phyloP scores from a whole-genome alignment of 2,888 invertebrate species.

The Byasa hedistus region DNA sequence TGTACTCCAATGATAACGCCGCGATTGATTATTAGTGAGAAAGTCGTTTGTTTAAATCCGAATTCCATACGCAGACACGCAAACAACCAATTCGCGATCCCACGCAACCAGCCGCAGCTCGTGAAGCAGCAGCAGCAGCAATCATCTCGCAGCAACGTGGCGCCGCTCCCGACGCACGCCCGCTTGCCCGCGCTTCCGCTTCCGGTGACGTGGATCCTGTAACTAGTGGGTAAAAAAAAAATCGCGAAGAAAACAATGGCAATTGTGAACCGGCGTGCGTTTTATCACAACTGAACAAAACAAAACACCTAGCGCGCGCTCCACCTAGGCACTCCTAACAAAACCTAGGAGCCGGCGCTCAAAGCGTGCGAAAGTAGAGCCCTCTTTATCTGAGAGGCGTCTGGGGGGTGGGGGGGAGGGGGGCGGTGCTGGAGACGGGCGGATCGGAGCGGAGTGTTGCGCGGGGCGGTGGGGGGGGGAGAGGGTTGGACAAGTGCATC shows the following conservation, averaged over 20 bases:
- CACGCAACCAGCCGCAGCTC: too few relatives aligned
- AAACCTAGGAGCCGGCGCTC: constrained; percentile 67
- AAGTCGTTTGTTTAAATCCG: too few relatives aligned
- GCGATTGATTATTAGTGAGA: too few relatives aligned
- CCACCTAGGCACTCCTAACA: constrained; percentile 56
- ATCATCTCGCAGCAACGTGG: background rate
- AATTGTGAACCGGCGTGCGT: constrained; percentile 40
- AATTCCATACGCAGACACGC: too few relatives aligned
- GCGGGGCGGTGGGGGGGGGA: constrained; percentile 21
- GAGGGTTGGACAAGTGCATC: constrained; percentile 72
- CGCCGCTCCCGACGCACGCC: constrained; percentile 5
- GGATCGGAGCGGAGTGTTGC: constrained; percentile 23
- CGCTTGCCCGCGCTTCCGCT: constrained; percentile 16
- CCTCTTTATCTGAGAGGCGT: constrained; percentile 75
- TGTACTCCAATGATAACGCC: too few relatives aligned
- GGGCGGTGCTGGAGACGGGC: background rate
- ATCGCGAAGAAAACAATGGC: constrained; percentile 39
- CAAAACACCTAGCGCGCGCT: constrained; percentile 41
- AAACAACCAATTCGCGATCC: too few relatives aligned
- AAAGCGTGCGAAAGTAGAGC: constrained; percentile 76
- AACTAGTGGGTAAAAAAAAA: constrained; percentile 26
- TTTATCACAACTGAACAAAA: constrained; percentile 46
- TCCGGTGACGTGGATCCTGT: background rate
- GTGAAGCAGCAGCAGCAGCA: too few relatives aligned
- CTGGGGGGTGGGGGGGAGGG: constrained; percentile 40